A percentile compares a stretch with the other conserved stretches of the same genome.
Evolutionary conservation across 2,113 vertebrate genomes (phyloP).

Genomic region (Coreoperca whiteheadi): DNA sequence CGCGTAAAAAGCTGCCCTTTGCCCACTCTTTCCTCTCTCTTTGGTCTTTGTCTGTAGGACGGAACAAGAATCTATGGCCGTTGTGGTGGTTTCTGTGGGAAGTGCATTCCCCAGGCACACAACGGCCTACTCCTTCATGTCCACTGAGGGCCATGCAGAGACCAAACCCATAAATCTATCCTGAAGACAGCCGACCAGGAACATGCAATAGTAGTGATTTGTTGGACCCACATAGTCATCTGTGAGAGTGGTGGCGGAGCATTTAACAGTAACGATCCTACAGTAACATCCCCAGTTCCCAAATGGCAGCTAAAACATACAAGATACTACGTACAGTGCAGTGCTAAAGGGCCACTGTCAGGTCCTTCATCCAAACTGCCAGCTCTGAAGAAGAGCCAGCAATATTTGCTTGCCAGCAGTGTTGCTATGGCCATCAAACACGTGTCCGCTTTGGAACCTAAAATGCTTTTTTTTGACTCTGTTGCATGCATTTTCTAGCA

Average conservation of each 20-base stretch:
- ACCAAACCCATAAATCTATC: constrained; percentile 56
- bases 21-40: constrained; percentile 52
- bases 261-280: constrained; percentile 26
- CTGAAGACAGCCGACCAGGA: constrained; percentile 27
- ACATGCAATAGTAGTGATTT: constrained; percentile 43
- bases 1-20: constrained; percentile 50
- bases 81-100: constrained; percentile 97
- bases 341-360: constrained; percentile 21
- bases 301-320: constrained; percentile 72
- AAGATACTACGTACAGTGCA: constrained; percentile 17
- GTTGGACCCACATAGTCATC: constrained; percentile 39
- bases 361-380: constrained; percentile 38
- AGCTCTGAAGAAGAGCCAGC: constrained; percentile 45
- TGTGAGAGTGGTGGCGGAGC: constrained; percentile 26
- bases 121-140: constrained; percentile 90
- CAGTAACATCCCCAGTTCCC: constrained; percentile 45
- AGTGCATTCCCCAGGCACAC: constrained; percentile 91
- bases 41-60: constrained; percentile 84
- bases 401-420: constrained; percentile 6
- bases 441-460: constrained; percentile 28
- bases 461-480: constrained; percentile 21
- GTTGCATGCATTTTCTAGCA: constrained; percentile 24
- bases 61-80: constrained; percentile 94
- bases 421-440: constrained; percentile 52
- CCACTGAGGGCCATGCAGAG: constrained; percentile 75